Evolutionary conservation across 2,797 vertebrate genomes (phyloP).

Genomic region (Sebastolobus alascanus): DNA sequence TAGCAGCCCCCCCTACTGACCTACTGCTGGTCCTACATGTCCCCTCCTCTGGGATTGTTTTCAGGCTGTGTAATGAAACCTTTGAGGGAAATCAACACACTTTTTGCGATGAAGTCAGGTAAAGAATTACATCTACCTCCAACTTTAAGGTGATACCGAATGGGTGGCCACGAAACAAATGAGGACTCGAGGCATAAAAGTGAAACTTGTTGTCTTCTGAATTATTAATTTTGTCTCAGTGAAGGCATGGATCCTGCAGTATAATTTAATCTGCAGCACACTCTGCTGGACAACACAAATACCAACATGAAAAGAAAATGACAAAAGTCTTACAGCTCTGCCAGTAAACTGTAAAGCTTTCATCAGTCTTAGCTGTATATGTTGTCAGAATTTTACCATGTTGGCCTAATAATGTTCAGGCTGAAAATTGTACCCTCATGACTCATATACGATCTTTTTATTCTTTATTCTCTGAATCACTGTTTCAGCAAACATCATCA

Average conservation of each 20-base stretch:
- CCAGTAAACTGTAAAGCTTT: neutral
- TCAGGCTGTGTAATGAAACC: neutral
- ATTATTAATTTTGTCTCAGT: neutral
- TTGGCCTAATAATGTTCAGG: neutral
- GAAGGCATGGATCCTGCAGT: neutral
- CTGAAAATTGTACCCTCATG: neutral
- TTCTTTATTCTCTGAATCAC: neutral
- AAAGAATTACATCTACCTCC: neutral
- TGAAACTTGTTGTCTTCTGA: neutral
- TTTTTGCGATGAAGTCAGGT: neutral
- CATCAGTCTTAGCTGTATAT: neutral
- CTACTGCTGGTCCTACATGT: neutral
- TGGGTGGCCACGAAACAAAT: neutral
- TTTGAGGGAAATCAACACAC: neutral
- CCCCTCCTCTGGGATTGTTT: neutral
- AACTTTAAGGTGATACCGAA: neutral
- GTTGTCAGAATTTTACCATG: neutral
- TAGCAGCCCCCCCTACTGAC: slow-evolving; percentile 41
- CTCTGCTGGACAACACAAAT: slow-evolving; percentile 28
- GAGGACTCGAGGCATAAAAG: neutral
- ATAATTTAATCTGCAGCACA: neutral
- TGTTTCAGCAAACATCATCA: neutral
- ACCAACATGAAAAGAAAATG: neutral
- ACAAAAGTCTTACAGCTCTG: neutral
- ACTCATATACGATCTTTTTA: neutral